Evolutionary conservation across 2,113 vertebrate genomes (phyloP).

Genomic region (Petrocephalus zakoni): DNA sequence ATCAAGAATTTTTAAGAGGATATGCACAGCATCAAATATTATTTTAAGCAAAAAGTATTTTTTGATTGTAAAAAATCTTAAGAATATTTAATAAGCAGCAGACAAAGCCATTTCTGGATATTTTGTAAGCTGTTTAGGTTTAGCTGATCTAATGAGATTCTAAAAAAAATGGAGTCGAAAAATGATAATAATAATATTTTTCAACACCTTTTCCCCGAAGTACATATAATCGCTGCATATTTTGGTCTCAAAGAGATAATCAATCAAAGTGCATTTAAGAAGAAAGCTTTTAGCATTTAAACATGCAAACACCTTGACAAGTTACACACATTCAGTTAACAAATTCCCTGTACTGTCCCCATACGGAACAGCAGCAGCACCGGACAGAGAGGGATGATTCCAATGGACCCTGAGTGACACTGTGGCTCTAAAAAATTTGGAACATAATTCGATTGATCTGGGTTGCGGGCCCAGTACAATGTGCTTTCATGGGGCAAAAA

Average conservation of each 20-base stretch:
- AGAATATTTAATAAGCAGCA: background rate
- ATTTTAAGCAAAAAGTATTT: background rate
- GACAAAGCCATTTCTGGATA: background rate
- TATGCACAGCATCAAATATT: background rate
- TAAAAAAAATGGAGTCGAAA: background rate
- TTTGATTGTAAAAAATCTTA: background rate
- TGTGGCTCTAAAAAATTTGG: too few relatives aligned
- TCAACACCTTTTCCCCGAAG: background rate
- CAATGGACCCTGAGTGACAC: too few relatives aligned
- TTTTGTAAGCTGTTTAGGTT: background rate
- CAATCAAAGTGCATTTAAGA: background rate
- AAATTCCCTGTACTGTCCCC: background rate
- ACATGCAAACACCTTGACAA: background rate
- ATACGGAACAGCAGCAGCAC: background rate
- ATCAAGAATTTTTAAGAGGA: background rate
- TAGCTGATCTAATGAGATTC: background rate
- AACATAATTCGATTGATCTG: too few relatives aligned
- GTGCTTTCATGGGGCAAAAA: too few relatives aligned
- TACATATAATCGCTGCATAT: background rate
- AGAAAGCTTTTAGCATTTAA: background rate
- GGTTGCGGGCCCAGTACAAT: too few relatives aligned
- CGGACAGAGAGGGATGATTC: too few relatives aligned
- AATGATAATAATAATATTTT: background rate
- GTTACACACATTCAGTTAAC: background rate
- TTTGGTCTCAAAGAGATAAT: background rate